Conservation (phyloP, 2,113 vertebrate genomes). For the Cheilinus undulatus region DNA sequence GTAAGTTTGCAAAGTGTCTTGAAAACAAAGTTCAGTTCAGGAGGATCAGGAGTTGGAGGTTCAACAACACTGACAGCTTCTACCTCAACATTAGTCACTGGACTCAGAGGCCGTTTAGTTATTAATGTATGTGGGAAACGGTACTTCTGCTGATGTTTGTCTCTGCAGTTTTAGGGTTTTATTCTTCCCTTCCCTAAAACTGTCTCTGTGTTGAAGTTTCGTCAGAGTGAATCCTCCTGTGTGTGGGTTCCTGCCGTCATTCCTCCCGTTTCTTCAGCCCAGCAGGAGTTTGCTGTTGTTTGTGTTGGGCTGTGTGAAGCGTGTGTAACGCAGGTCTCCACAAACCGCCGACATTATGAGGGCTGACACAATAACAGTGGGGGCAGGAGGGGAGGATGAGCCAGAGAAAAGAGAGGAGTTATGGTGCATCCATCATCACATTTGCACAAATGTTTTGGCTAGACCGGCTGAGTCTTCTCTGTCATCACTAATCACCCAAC, state of each 20-base stretch:
- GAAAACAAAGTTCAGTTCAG: too few species aligned
- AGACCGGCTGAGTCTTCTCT: conserved; percentile 65
- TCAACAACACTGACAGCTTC: too few species aligned
- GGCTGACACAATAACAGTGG: conserved; percentile 54
- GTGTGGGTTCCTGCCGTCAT: conserved; percentile 48
- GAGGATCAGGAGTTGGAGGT: too few species aligned
- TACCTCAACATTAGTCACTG: too few species aligned
- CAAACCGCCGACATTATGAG: conserved; percentile 43
- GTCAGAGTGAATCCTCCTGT: conserved; percentile 7
- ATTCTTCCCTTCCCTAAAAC: too few species aligned
- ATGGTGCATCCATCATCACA: conserved; percentile 70
- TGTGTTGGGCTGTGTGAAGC: conserved; percentile 38
- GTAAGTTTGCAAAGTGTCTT: too few species aligned
- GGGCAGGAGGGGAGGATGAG: conserved; percentile 39
- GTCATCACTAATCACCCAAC: conserved; percentile 75
- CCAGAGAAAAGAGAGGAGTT: conserved; percentile 59
- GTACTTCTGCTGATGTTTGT: too few species aligned
- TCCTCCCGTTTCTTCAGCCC: conserved; percentile 21
- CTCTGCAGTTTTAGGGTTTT: too few species aligned
- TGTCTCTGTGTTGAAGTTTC: background rate
- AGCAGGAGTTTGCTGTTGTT: conserved; percentile 48
- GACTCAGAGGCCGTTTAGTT: too few species aligned
- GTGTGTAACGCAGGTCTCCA: conserved; percentile 39
- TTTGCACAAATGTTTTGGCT: conserved; percentile 79
- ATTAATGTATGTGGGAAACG: too few species aligned